Conservation (phyloP, 2,797 vertebrate species). For the Basileuterus tristriatus region DNA sequence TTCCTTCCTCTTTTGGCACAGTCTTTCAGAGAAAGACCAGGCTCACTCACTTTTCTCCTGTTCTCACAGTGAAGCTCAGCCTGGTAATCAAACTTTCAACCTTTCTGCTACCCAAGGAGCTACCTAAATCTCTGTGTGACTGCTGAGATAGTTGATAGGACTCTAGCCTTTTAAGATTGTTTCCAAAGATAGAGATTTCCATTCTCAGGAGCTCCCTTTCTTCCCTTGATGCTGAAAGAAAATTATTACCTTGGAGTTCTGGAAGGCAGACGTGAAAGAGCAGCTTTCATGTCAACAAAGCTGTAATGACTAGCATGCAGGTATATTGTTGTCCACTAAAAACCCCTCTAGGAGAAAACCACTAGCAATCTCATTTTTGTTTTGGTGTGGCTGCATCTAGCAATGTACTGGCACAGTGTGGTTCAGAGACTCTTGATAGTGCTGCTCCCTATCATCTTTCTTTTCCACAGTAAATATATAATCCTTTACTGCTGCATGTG, state of each 20-base stretch:
- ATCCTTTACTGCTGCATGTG: background rate
- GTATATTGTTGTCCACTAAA: background rate
- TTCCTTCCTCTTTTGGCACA: background rate
- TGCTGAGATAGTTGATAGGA: background rate
- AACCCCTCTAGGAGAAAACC: background rate
- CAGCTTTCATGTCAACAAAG: background rate
- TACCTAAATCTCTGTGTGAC: background rate
- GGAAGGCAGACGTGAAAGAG: background rate
- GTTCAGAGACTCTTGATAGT: background rate
- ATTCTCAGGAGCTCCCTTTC: background rate
- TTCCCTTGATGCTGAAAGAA: background rate
- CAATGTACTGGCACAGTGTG: background rate
- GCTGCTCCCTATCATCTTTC: background rate
- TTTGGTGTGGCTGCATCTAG: background rate
- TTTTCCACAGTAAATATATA: background rate
- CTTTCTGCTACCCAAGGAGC: background rate
- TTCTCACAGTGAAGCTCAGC: background rate
- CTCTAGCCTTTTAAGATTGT: background rate
- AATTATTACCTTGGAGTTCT: background rate
- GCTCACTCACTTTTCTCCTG: background rate
- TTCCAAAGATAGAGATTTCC: background rate
- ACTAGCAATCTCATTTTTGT: background rate
- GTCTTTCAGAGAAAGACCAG: background rate
- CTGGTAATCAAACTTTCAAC: background rate
- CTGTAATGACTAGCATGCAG: background rate